Base-by-base conservation (phyloP, 2,113 vertebrate genomes). In the Thryonomys swinderianus region DNA sequence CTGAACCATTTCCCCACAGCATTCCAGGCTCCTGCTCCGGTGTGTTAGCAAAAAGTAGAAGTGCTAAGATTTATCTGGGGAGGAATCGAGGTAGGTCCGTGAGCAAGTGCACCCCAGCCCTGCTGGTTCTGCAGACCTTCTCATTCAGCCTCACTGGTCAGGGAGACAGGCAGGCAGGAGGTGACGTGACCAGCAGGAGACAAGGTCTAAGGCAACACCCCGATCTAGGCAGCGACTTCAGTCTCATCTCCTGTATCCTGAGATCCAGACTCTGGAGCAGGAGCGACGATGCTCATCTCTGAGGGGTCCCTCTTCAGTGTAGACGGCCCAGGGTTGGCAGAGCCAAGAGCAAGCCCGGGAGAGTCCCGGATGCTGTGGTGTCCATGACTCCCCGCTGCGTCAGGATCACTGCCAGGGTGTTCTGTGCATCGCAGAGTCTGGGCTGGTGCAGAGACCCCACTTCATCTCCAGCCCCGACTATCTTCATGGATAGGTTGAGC, bases 241-340 rank as follows among this genome's bases (percentile, higher is more conserved):
- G 0, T 23, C 23, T 5, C 59, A 23, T 27, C 23, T 27, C 13
- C 42, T 18, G 0, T 32, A 7, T 0, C 7, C 42, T 4, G 80
- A 84, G 34, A 81, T 13, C 34, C 34, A 3, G 18, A 32, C 37
- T 92, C 13, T 48, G 10, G 1, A 25, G 14, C 23, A 74, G 32
- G 30, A 88, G 53, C 62, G 64, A 23, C 10, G 23, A 67, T 73
- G 2, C 13, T 17, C 16, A 48, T 17, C 21, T 42, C n/a, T 5
- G 40, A 11, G 1, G 16, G 48, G 27, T 1, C 0, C 40, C 40
- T 73, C 21, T 51, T 37, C 0, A 2, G 37, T 7, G 8, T 17
- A 73, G 23, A 62, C 34, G 5, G 7, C 37, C 1, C 2, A 3
- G 7, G 3, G 59, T 25, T 3, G 5, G 7, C 20, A 83, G 45